phyloP scores from a whole-genome alignment of 2,888 invertebrate genomes.

The Nymphalis urticae region DNA sequence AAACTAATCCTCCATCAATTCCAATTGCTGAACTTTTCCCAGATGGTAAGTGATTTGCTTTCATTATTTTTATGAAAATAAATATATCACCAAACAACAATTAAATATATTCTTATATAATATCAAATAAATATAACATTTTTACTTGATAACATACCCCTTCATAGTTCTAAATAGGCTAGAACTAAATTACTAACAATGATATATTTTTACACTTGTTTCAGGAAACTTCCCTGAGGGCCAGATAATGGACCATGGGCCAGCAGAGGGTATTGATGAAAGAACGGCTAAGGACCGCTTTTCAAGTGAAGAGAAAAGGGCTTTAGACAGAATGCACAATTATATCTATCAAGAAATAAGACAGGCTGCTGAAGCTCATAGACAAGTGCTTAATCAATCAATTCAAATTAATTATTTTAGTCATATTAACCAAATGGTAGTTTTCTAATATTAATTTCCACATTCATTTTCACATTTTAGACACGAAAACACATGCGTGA shows the following conservation, averaged over 20 bases:
- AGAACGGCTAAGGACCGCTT: constrained; percentile 93
- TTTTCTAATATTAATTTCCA: neutral
- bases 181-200: too few relatives aligned
- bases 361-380: constrained; percentile 98
- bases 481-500: constrained; percentile 95
- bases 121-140: too few relatives aligned
- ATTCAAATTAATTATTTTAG: neutral
- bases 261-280: constrained; percentile 86
- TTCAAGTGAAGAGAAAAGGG: constrained; percentile 92
- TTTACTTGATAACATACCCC: too few relatives aligned
- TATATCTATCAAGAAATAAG: constrained; percentile 97
- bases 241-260: constrained; percentile 92
- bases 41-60: constrained; percentile 80
- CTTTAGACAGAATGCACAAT: constrained; percentile 93
- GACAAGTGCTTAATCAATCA: constrained; percentile 83
- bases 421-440: neutral
- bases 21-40: constrained; percentile 93
- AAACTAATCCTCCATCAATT: constrained; percentile 93
- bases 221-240: constrained; percentile 90
- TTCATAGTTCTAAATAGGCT: too few relatives aligned
- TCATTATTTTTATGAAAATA: too few relatives aligned
- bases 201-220: neutral
- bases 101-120: too few relatives aligned
- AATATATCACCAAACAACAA: too few relatives aligned
- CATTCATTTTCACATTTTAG: constrained; percentile 61